Evolutionary conservation across 2,797 vertebrate genomes (phyloP).

Genomic region (Graptemys geographica): DNA sequence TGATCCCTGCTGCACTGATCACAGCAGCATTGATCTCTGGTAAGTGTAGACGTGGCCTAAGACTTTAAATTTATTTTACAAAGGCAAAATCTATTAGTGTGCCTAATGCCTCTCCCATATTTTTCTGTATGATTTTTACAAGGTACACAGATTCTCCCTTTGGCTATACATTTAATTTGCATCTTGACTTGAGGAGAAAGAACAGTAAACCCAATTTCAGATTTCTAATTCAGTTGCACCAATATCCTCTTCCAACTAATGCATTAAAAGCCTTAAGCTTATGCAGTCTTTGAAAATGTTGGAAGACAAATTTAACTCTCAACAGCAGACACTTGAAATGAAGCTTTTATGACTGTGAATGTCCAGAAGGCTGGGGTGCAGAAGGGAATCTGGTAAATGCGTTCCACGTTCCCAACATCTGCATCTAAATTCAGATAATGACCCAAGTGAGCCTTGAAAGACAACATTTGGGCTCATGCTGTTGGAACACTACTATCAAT

Average conservation of each 20-base stretch:
- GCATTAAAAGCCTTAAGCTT: slow-evolving; percentile 61
- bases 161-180: slow-evolving; percentile 46
- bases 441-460: slow-evolving; percentile 1
- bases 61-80: slow-evolving; percentile 22
- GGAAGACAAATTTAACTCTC: not conserved
- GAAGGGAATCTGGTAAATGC: slow-evolving; percentile 35
- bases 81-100: not conserved
- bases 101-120: not conserved
- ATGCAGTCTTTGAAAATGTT: slow-evolving; percentile 31
- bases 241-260: slow-evolving; percentile 34
- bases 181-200: slow-evolving; percentile 38
- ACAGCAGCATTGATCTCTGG: too few relatives aligned
- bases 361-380: slow-evolving; percentile 45
- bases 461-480: slow-evolving; percentile 4
- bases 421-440: not conserved
- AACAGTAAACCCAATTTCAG: slow-evolving; percentile 58
- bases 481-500: not conserved
- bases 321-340: slow-evolving; percentile 36
- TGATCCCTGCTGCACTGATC: too few relatives aligned
- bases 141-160: slow-evolving; percentile 25
- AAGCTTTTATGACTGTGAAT: slow-evolving; percentile 26
- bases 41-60: not conserved
- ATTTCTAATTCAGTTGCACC: slow-evolving; percentile 56
- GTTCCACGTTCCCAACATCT: slow-evolving; percentile 44
- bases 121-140: slow-evolving; percentile 25